These are phyloP conservation scores for Ptilorrhoa leucosticta DNA, from an alignment of 2,113 vertebrate genomes.

Conservation along the genomic window DNA sequence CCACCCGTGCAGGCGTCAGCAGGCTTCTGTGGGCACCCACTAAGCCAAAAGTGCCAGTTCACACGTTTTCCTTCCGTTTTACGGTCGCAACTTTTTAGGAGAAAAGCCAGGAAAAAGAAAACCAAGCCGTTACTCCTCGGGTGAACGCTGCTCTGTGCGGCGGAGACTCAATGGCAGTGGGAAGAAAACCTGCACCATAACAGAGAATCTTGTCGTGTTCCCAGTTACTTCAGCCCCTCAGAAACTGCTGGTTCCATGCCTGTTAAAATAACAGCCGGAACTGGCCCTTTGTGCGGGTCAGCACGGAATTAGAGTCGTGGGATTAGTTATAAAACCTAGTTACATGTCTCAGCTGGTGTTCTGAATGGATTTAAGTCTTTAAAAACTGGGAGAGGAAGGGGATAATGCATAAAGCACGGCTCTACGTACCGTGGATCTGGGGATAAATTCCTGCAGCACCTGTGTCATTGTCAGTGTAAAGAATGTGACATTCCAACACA, in stretches of 20 bases:
- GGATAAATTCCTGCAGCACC: not conserved
- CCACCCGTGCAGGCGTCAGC: not conserved
- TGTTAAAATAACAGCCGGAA: not conserved
- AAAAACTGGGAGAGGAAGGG: not conserved
- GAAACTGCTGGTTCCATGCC: not conserved
- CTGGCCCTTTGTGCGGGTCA: not conserved
- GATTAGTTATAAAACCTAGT: constrained; percentile 38
- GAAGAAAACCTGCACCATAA: not conserved
- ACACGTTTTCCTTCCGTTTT: accelerated
- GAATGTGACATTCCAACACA: not conserved
- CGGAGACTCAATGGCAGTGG: no score
- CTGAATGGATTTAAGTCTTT: not conserved
- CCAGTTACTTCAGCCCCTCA: not conserved
- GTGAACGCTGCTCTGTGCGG: not conserved
- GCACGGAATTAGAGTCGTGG: constrained; percentile 30
- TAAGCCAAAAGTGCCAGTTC: not conserved
- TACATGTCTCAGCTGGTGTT: not conserved
- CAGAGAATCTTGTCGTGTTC: accelerated
- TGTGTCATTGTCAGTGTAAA: not conserved
- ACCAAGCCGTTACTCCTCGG: not conserved
- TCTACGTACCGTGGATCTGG: not conserved
- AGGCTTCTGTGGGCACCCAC: accelerated
- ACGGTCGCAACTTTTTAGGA: not conserved
- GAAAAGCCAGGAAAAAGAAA: not conserved
- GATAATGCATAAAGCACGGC: not conserved